Percentiles rank a stretch among this genome's conserved stretches.
Evolutionary conservation across 2,113 vertebrate species (phyloP).

Genomic region (Nipponia nippon): DNA sequence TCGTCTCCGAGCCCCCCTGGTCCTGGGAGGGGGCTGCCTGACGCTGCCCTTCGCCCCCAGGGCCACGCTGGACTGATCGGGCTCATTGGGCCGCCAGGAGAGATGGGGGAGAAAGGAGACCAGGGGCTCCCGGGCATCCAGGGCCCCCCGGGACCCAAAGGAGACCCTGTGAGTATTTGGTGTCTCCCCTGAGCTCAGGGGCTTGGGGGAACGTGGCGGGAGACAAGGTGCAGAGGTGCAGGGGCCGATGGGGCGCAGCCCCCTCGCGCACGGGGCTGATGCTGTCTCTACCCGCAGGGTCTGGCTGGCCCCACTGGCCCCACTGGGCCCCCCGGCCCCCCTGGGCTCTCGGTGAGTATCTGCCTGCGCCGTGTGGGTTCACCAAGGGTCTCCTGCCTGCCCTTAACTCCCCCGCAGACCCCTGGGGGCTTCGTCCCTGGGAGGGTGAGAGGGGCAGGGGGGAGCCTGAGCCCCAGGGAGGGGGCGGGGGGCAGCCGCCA

Average conservation of each 20-base stretch:
- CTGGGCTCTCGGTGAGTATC: constrained; percentile 82
- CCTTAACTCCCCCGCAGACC: neutral
- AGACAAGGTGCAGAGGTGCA: neutral
- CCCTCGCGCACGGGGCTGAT: neutral
- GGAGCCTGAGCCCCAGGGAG: neutral
- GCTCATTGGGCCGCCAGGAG: constrained; percentile 87
- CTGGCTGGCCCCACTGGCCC: constrained; percentile 73
- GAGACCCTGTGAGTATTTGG: constrained; percentile 79
- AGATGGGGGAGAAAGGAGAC: constrained; percentile 92
- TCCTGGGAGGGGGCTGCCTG: neutral
- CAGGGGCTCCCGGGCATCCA: constrained; percentile 84
- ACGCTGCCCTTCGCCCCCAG: constrained; percentile 47
- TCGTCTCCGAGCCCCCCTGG: fast-evolving
- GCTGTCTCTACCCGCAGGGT: constrained; percentile 69
- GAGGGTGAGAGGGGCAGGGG: too few relatives aligned
- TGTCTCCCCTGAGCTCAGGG: neutral
- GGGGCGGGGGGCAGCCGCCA: neutral
- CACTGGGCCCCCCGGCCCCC: constrained; percentile 78
- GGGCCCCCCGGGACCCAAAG: constrained; percentile 82
- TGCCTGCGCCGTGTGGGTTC: neutral
- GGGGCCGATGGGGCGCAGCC: too few relatives aligned
- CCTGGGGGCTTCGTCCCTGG: neutral
- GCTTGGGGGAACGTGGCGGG: neutral
- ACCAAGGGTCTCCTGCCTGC: neutral
- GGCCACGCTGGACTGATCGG: constrained; percentile 88